Evolutionary conservation across 2,797 vertebrate genomes (phyloP).

Genomic region (Enteromius fasciolatus): DNA sequence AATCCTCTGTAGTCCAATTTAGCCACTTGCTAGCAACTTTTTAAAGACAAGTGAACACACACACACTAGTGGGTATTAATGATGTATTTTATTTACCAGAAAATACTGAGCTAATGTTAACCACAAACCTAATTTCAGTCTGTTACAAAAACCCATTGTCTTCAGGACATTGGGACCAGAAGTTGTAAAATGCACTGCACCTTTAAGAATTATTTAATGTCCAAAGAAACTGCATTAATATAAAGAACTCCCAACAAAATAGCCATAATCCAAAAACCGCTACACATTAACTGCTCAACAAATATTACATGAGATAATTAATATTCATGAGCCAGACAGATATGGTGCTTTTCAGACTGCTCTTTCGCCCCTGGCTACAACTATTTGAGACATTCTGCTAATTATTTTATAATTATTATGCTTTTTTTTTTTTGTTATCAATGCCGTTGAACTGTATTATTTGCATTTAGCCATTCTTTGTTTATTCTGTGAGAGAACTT

Average conservation of each 20-base stretch:
- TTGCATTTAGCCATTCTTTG: background rate
- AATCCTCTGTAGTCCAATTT: no score
- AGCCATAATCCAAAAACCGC: background rate
- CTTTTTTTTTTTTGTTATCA: background rate
- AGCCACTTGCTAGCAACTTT: no score
- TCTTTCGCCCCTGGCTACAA: background rate
- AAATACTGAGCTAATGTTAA: background rate
- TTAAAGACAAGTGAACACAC: no score
- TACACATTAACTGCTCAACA: background rate
- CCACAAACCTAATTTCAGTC: background rate
- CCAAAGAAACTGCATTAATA: background rate
- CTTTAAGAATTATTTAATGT: background rate
- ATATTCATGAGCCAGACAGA: constrained; percentile 1
- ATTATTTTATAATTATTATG: background rate
- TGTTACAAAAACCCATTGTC: background rate
- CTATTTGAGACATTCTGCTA: background rate
- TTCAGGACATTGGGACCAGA: background rate
- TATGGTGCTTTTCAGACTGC: background rate
- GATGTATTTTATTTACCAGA: no score
- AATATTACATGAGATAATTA: background rate
- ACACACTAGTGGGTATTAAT: no score
- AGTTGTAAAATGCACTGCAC: background rate
- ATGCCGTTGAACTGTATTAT: background rate
- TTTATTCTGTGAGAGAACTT: background rate
- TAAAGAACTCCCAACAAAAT: background rate